A percentile compares a stretch with the other conserved stretches of the same genome.
Conservation (phyloP, 2,888 invertebrate species). For the Osmoderma eremita region DNA sequence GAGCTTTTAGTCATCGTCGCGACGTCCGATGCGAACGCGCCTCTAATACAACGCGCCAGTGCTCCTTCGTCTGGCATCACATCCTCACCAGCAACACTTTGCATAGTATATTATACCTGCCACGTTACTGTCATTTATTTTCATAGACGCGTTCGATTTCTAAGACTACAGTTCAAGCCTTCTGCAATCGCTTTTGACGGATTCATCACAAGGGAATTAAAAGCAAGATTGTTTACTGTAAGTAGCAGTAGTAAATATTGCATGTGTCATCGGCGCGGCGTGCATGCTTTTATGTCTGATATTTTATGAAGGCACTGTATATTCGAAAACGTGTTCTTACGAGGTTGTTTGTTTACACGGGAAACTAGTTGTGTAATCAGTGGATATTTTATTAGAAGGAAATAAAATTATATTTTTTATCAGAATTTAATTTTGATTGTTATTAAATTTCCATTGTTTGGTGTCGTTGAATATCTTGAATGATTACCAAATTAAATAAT, state of each 20-base stretch:
- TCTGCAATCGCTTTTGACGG: constrained; percentile 9
- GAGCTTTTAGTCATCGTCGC: constrained; percentile 37
- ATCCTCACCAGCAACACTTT: constrained; percentile 22
- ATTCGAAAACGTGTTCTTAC: constrained; percentile 18
- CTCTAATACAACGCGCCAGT: constrained; percentile 17
- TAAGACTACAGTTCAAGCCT: constrained; percentile 8
- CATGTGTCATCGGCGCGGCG: background rate
- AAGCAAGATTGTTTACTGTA: constrained; percentile 27
- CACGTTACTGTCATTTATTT: constrained; percentile 15
- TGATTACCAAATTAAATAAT: too few relatives aligned
- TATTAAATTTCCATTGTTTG: too few relatives aligned
- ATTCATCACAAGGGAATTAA: background rate
- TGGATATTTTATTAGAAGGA: too few relatives aligned
- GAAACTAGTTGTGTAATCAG: background rate
- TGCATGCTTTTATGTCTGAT: background rate
- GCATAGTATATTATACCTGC: constrained; percentile 16
- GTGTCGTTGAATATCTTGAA: too few relatives aligned
- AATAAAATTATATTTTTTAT: too few relatives aligned
- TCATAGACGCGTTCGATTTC: constrained; percentile 5
- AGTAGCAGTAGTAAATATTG: constrained; percentile 16
- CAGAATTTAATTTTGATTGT: too few relatives aligned
- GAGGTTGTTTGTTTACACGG: constrained; percentile 32
- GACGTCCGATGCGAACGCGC: constrained; percentile 31
- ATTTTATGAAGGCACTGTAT: constrained; percentile 13
- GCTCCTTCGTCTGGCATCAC: constrained; percentile 17